A percentile compares a stretch with the other conserved stretches of the same genome.
Conservation (phyloP, 1,140 invertebrate genomes). For the Glossosoma conforme region DNA sequence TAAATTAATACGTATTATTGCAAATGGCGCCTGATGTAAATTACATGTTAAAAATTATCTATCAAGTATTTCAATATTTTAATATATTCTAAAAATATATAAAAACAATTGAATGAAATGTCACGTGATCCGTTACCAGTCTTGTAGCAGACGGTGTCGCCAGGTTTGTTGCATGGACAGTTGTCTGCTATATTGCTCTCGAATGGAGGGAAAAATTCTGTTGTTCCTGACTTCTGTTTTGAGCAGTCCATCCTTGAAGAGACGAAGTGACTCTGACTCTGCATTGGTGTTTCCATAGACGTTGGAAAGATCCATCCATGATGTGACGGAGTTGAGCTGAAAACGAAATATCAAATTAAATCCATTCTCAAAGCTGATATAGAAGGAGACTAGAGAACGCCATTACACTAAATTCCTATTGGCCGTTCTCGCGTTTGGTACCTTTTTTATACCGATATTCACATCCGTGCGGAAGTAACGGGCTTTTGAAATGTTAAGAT, state of each 20-base stretch:
- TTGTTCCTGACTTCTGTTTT: slow-evolving; percentile 33
- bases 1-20: too few species aligned
- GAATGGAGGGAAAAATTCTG: slow-evolving; percentile 35
- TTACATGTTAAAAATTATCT: too few species aligned
- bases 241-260: slow-evolving; percentile 44
- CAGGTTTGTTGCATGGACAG: slow-evolving; percentile 33
- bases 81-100: neutral
- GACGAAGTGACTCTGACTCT: slow-evolving; percentile 42
- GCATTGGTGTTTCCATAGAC: slow-evolving; percentile 60
- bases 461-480: too few species aligned
- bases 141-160: slow-evolving; percentile 42
- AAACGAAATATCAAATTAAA: too few species aligned
- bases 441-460: too few species aligned
- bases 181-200: slow-evolving; percentile 39
- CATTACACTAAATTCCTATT: too few species aligned
- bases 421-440: too few species aligned
- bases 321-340: slow-evolving; percentile 66
- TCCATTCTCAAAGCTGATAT: too few species aligned
- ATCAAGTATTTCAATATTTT: neutral
- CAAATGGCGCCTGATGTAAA: too few species aligned
- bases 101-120: slow-evolving; percentile 8
- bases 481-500: too few species aligned
- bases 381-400: too few species aligned
- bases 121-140: slow-evolving; percentile 37
- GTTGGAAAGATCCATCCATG: slow-evolving; percentile 65